phyloP scores from a whole-genome alignment of 1,140 invertebrate species.

The Plodia interpunctella region DNA sequence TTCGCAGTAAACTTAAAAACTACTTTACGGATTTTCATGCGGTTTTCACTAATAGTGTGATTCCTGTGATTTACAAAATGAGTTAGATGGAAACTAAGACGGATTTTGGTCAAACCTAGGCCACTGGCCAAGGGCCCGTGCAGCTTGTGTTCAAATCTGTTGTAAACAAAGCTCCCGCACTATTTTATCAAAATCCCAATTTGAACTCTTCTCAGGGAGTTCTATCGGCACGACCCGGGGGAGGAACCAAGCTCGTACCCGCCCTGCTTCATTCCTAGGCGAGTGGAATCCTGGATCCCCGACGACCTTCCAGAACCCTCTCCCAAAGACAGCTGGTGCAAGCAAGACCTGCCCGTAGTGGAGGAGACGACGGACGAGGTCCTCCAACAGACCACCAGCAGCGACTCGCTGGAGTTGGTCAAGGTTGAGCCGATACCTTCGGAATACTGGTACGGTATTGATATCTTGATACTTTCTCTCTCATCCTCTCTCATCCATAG shows the following conservation, averaged over 20 bases:
- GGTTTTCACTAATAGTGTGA: too few relatives aligned
- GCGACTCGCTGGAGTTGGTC: constrained; percentile 39
- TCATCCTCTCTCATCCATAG: too few relatives aligned
- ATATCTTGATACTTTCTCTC: neutral
- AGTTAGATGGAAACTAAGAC: too few relatives aligned
- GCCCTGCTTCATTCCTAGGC: constrained; percentile 50
- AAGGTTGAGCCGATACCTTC: constrained; percentile 50
- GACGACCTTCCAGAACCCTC: constrained; percentile 51
- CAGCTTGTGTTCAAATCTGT: too few relatives aligned
- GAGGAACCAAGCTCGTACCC: constrained; percentile 55
- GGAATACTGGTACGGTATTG: constrained; percentile 39
- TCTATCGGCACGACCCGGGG: constrained; percentile 63
- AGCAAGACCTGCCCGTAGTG: constrained; percentile 37
- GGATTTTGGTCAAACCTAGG: too few relatives aligned
- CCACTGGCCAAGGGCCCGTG: too few relatives aligned
- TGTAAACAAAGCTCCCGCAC: too few relatives aligned
- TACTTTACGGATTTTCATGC: too few relatives aligned
- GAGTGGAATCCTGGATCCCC: constrained; percentile 52
- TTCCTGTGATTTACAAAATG: too few relatives aligned
- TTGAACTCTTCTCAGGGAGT: constrained; percentile 51
- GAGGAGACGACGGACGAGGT: constrained; percentile 38
- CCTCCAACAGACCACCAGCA: constrained; percentile 37
- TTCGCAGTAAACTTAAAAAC: too few relatives aligned
- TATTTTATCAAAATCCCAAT: too few relatives aligned
- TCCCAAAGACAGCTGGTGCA: constrained; percentile 54